Evolutionary conservation across 2,888 invertebrate species (phyloP).

Genomic region (Scaptomyza tumidula): DNA sequence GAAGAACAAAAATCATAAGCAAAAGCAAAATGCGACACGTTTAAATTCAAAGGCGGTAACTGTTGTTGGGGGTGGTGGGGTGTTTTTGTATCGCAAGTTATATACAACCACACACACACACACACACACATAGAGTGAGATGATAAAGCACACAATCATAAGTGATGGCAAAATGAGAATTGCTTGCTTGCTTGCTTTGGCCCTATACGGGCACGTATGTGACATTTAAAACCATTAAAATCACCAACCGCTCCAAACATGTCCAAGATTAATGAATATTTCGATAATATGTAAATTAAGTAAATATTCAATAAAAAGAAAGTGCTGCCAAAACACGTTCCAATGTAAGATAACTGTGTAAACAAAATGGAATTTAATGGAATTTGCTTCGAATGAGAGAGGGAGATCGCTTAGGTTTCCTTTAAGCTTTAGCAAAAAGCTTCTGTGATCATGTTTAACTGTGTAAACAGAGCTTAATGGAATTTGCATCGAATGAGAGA

Average conservation of each 20-base stretch:
- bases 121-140: slow-evolving; percentile 5
- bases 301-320: slow-evolving; percentile 5
- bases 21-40: slow-evolving; percentile 40
- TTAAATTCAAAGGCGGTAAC: slow-evolving; percentile 14
- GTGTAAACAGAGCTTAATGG: not conserved
- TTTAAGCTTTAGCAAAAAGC: slow-evolving; percentile 2
- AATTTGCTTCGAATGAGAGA: not conserved
- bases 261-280: slow-evolving; percentile 47
- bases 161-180: slow-evolving; percentile 11
- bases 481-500: not conserved
- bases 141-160: slow-evolving; percentile 42
- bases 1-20: slow-evolving; percentile 4
- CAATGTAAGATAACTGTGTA: slow-evolving; percentile 2
- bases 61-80: slow-evolving; percentile 6
- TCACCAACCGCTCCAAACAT: slow-evolving; percentile 38
- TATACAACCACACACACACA: slow-evolving; percentile 12
- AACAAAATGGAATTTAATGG: not conserved
- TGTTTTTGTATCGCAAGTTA: slow-evolving; percentile 11
- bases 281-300: slow-evolving; percentile 62
- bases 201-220: slow-evolving; percentile 47
- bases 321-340: slow-evolving; percentile 31
- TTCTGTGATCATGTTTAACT: slow-evolving; percentile 8
- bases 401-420: not conserved
- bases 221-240: slow-evolving; percentile 22
- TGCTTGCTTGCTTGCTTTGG: slow-evolving; percentile 25